phyloP scores from a whole-genome alignment of 2,888 invertebrate species.

The Parnassius glacialis region DNA sequence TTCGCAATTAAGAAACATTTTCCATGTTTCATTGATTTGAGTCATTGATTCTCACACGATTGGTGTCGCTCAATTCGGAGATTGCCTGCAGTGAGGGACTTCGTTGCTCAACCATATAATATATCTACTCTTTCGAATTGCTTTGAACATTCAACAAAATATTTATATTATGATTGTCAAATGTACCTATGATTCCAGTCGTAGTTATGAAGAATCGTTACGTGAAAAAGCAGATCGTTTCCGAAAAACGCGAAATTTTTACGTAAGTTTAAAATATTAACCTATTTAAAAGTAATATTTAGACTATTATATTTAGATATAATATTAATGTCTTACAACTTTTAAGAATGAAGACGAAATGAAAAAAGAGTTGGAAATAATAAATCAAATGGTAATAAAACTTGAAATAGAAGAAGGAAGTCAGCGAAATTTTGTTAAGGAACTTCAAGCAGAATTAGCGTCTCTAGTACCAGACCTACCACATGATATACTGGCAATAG shows the following conservation, averaged over 20 bases:
- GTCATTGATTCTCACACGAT: too few species aligned
- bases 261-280: conserved; percentile 44
- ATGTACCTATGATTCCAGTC: conserved; percentile 34
- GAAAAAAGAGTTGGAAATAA: conserved; percentile 41
- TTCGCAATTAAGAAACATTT: too few species aligned
- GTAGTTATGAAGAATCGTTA: conserved; percentile 54
- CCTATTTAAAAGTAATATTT: too few species aligned
- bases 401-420: conserved; percentile 40
- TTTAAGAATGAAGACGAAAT: conserved; percentile 52
- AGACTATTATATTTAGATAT: too few species aligned
- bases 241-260: conserved; percentile 48
- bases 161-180: too few species aligned
- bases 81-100: too few species aligned
- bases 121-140: too few species aligned
- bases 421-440: conserved; percentile 40
- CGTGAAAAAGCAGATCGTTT: conserved; percentile 55
- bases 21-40: too few species aligned
- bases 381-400: conserved; percentile 36
- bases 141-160: too few species aligned
- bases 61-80: too few species aligned
- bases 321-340: neutral
- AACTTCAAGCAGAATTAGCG: conserved; percentile 41
- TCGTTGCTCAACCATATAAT: too few species aligned
- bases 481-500: conserved; percentile 44
- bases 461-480: conserved; percentile 42